Base-by-base conservation (phyloP, 2,888 invertebrate genomes). In the Dryobotodes eremita region DNA sequence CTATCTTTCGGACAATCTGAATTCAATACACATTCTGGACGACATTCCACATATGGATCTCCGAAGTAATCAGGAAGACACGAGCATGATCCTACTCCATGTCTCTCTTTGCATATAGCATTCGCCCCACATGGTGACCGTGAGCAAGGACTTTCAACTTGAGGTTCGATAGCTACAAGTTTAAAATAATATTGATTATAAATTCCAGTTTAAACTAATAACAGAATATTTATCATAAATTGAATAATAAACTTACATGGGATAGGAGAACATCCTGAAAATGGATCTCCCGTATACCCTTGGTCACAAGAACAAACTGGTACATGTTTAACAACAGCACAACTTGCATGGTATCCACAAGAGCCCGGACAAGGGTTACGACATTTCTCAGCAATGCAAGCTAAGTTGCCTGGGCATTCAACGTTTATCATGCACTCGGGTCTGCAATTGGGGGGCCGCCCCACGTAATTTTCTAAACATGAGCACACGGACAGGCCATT, bases 1-100 rank as follows among this genome's bases (percentile, higher is more conserved):
- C 97, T 98, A 87, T 98, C 97, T 91, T 97, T 97, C 11, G 98
- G 97, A 94, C 99, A 99, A 91, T 99, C 99, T 15, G 98, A 98
- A 93, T 99, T 99, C 88, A 98, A 97, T n/a, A 98, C 98, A 93
- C 99, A 99, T 97, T 99, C 98, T 48, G 99, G 99, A 92, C 98
- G 97, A 94, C 99, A 99, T 91, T 98, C 98, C 65, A 98, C 96
- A 91, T 99, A 98, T 3, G 99, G 99, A 96, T 99, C 98, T 73
- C 99, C 99, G 90, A 98, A 98, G 94, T 98, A 99, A 90, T 98
- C 98, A 79, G 98, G 97, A 85, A 98, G 96, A 95, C 99, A 99
- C 84, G 97, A 97, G 94, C 99, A 99, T 83, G 98, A 98, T 69
- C 98, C 98, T 77, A 98, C 98, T 88, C 98, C 98, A 91, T 98